Percentiles rank a stretch among this genome's conserved stretches.
Conservation (phyloP, 1,140 invertebrate species). For the Daktulosphaira vitifoliae region DNA sequence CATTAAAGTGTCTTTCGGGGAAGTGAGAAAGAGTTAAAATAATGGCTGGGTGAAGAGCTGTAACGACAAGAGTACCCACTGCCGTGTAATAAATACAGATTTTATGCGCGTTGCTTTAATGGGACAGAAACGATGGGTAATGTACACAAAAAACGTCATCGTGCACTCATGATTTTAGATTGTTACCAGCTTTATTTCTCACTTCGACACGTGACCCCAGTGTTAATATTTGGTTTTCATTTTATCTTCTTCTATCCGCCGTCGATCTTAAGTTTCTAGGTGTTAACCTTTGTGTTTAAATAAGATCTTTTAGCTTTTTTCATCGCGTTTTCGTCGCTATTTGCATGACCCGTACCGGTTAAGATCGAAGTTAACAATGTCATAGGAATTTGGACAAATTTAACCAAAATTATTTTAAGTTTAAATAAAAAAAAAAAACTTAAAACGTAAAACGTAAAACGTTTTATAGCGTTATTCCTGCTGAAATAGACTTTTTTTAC, state of each 20-base stretch:
- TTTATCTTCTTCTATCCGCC: neutral
- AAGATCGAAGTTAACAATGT: no score
- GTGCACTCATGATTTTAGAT: neutral
- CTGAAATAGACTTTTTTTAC: no score
- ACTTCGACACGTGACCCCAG: neutral
- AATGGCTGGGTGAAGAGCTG: no score
- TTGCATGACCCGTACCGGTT: neutral
- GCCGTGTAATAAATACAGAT: constrained; percentile 5
- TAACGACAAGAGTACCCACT: no score
- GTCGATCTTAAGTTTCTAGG: neutral
- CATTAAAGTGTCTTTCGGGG: neutral
- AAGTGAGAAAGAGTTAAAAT: neutral
- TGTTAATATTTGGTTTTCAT: neutral
- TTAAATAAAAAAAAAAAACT: no score
- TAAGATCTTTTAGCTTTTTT: neutral
- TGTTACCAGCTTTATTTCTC: neutral
- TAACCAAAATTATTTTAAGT: no score
- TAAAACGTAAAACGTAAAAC: no score
- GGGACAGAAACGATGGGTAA: neutral
- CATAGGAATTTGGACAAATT: no score
- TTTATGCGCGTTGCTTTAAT: constrained; percentile 14
- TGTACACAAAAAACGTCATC: neutral
- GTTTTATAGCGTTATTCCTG: no score
- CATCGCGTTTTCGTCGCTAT: neutral
- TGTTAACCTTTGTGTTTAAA: neutral